phyloP scores from a whole-genome alignment of 2,113 vertebrate species.

The Balaenoptera acutorostrata region DNA sequence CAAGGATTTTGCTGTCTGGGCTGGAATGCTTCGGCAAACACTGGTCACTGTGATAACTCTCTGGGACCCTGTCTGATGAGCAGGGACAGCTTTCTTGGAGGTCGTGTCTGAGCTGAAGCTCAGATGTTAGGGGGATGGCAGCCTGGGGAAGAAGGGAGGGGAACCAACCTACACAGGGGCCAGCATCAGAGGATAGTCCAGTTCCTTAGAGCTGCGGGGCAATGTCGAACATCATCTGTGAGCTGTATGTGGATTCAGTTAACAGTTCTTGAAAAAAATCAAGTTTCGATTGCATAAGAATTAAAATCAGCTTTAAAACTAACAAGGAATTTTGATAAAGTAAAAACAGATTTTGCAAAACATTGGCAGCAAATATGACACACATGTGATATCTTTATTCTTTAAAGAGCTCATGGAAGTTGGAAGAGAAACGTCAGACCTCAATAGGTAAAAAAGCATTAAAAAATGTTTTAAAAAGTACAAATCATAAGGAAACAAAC shows the following conservation, averaged over 20 bases:
- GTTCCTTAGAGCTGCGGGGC: accelerated
- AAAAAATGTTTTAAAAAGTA: neutral
- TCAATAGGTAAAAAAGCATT: neutral
- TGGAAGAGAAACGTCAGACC: neutral
- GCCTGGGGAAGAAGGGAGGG: neutral
- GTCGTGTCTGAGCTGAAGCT: neutral
- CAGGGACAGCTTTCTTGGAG: neutral
- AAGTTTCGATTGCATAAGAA: neutral
- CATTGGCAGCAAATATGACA: neutral
- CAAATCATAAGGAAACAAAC: neutral
- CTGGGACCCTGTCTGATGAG: neutral
- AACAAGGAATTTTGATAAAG: neutral
- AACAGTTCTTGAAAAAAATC: neutral
- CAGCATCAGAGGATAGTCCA: neutral
- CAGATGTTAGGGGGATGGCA: neutral
- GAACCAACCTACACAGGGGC: neutral
- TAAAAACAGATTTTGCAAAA: neutral
- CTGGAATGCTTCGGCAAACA: neutral
- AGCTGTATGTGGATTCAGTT: neutral
- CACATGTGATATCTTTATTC: neutral
- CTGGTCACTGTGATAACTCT: too few species aligned
- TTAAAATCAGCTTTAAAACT: neutral
- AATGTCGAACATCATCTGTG: neutral
- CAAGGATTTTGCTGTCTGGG: neutral
- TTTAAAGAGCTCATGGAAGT: neutral